Evolutionary conservation across 2,113 vertebrate species (phyloP), one percentile per base, ranked within the genome.

Genomic region (Peromyscus californicus): DNA sequence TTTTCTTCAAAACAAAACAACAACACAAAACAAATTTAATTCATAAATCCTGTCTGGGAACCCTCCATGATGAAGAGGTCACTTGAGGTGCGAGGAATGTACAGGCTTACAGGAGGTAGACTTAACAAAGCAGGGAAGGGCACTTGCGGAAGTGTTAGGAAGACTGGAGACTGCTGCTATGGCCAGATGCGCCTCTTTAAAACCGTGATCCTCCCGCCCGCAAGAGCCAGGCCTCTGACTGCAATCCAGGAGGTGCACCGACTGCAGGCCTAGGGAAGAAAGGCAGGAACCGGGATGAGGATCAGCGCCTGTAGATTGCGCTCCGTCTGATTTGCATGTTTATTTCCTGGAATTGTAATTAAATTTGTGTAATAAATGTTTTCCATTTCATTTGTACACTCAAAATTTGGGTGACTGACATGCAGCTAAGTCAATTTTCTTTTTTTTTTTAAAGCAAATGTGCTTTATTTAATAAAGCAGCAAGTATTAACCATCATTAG

Each of bases 341-440:
- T 97, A 98, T 98, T 97, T 97, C 97, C 96, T 97, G 97, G 97
- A 97, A 97, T 97, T 98, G 96, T 98, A 97, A 98, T 98, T 98
- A 98, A 97, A 98, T 97, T 97, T 98, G 96, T 97, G 98, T 98
- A 98, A 98, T 98, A 98, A 97, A 97, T 98, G 98, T 96, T 98
- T 98, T 97, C 93, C 97, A 97, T 98, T 98, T 97, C 93, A 98
- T 97, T 97, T 97, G 89, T 95, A 97, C 91, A 95, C 95, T 98
- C 97, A 96, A 96, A 97, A 95, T 96, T 97, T 96, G 97, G 96
- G 90, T 96, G 94, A 98, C 94, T 97, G 98, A 95, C 96, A 74
- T 96, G 75, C 94, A 94, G 94, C 96, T 96, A 97, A 97, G 94
- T 97, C 93, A 97, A 94, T 96, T 97, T 95, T 17, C 82, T 95